Base-by-base conservation (phyloP, 1,140 invertebrate genomes). In the Lepidurus couesii region DNA sequence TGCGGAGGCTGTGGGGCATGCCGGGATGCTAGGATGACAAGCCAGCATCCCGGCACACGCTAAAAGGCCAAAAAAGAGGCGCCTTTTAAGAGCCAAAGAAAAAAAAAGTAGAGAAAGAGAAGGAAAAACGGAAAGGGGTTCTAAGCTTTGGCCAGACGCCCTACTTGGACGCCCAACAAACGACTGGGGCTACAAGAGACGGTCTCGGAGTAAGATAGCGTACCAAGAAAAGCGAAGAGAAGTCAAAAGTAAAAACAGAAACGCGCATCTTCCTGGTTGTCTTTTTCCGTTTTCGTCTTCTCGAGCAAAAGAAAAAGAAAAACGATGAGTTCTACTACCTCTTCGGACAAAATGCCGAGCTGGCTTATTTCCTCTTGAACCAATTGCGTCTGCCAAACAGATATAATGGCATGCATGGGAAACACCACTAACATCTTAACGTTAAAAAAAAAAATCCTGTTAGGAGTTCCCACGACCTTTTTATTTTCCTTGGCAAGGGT, bases 131-230 rank as follows among this genome's bases (percentile, higher is more conserved):
- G 21, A 65, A 65, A 21, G 53, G 53, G 21, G 21, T 13, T 65
- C 9, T 65, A 65, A 65, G 53, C 53, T 65, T 65, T 65, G 53
- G 53, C 53, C 53, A 65, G 53, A 65, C 53, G 53, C 53, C 53
- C 53, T 65, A 13, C 34, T 34, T 34, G 34, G 34, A 34, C 34
- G 34, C 21, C 53, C 53, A 65, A 65, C 53, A 13, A 65, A 65
- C 53, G 53, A 65, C 53, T 34, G 34, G 34, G 4, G 34, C 34
- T 65, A 65, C 53, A 65, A 1, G 21, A 13, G 53, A 65, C 5
- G 53, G 53, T 65, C 21, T 65, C 53, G 0, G 53, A 16, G 53
- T 65, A 16, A 65, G 21, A 65, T 1, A 8, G 45, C 34, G 45
- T 47, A 47, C 45, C 53, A 16, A 65, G 53, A 16, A 16, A 65